phyloP scores from a whole-genome alignment of 2,113 vertebrate genomes.

The Asarcornis scutulata region DNA sequence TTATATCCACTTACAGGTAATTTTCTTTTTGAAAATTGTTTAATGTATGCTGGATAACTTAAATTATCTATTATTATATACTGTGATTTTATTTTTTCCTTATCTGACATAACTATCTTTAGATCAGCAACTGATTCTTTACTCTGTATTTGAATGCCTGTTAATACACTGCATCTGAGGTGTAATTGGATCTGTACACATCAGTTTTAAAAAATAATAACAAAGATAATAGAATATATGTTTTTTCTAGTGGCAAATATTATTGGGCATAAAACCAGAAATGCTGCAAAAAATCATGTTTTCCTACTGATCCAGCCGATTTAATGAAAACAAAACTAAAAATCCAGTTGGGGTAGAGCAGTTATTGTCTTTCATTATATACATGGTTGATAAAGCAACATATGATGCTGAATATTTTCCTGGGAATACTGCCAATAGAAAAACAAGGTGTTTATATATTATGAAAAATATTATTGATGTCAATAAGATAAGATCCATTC shows the following conservation, averaged over 20 bases:
- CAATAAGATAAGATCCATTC: not conserved
- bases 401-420: not conserved
- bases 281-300: not conserved
- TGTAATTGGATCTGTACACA: not conserved
- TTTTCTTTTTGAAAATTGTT: not conserved
- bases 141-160: not conserved
- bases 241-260: not conserved
- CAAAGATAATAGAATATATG: not conserved
- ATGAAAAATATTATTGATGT: not conserved
- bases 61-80: not conserved
- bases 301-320: not conserved
- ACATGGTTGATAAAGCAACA: not conserved
- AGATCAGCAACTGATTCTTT: not conserved
- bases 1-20: not conserved
- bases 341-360: not conserved
- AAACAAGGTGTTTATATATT: not conserved
- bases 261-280: not conserved
- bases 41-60: not conserved
- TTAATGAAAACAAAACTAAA: constrained; percentile 15
- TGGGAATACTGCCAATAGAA: not conserved
- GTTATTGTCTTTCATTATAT: constrained; percentile 11
- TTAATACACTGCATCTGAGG: not conserved
- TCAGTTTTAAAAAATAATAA: not conserved
- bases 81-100: not conserved
- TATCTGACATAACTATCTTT: not conserved